Conservation (phyloP, 2,797 vertebrate genomes). For the Tauraco hartlaubi region DNA sequence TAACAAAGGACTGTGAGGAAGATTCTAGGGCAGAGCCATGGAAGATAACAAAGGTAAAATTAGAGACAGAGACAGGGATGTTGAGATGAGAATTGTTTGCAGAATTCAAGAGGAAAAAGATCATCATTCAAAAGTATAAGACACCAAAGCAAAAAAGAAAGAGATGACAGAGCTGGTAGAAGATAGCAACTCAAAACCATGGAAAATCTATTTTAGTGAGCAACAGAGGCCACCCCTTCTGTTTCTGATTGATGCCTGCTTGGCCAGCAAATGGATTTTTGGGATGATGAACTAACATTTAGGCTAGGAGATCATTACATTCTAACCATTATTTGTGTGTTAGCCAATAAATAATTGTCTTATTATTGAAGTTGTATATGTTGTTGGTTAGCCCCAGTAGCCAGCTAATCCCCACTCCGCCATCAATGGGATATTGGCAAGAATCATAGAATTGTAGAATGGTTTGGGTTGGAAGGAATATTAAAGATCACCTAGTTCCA, state of each 20-base stretch:
- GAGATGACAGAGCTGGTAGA: background rate
- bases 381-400: background rate
- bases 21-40: background rate
- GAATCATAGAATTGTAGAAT: no score
- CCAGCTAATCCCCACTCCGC: background rate
- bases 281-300: background rate
- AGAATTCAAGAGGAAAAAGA: background rate
- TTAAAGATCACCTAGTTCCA: no score
- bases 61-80: background rate
- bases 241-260: background rate
- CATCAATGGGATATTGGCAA: background rate
- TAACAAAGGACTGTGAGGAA: background rate
- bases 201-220: background rate
- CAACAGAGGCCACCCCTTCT: background rate
- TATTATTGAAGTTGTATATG: background rate
- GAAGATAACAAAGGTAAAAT: background rate
- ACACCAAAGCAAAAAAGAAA: background rate
- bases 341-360: background rate
- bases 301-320: background rate
- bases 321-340: fast-evolving
- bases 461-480: no score
- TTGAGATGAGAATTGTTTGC: background rate
- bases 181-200: background rate
- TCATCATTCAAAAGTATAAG: background rate
- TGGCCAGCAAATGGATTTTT: background rate